These are phyloP conservation scores for Heptranchias perlo DNA, from an alignment of 2,113 vertebrate species.

Conservation along the genomic window DNA sequence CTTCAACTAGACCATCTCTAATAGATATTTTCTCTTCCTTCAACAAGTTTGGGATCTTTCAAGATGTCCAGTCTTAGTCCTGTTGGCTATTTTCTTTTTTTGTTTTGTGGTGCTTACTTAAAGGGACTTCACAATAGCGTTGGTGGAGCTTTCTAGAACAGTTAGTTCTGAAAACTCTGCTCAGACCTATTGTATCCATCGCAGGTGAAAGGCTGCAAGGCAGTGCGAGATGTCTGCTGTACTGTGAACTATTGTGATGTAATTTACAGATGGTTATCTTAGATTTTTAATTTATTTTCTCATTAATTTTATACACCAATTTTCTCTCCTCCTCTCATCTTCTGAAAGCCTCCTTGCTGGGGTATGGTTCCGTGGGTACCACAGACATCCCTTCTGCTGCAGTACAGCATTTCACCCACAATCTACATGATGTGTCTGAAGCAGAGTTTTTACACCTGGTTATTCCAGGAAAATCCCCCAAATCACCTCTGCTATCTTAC, in stretches of 20 bases:
- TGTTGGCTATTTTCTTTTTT: neutral
- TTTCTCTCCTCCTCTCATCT: neutral
- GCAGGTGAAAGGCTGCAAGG: neutral
- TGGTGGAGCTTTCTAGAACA: neutral
- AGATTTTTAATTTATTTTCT: constrained; percentile 4
- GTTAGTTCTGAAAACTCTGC: neutral
- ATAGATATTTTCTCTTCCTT: neutral
- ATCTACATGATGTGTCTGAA: neutral
- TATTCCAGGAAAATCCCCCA: neutral
- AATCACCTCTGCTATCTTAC: neutral
- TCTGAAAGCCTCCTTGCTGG: neutral
- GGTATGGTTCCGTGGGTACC: neutral
- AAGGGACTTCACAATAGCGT: neutral
- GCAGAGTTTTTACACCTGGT: neutral
- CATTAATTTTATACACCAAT: neutral
- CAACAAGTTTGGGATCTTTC: neutral
- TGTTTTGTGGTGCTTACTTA: neutral
- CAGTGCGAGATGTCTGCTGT: neutral
- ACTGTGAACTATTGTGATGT: neutral
- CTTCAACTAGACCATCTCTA: neutral
- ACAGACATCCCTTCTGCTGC: neutral
- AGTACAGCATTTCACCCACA: neutral
- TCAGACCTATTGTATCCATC: neutral
- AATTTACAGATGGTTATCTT: neutral
- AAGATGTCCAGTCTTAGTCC: neutral